phyloP scores from a whole-genome alignment of 2,797 vertebrate species.

The Sebastes ruberrimus region DNA sequence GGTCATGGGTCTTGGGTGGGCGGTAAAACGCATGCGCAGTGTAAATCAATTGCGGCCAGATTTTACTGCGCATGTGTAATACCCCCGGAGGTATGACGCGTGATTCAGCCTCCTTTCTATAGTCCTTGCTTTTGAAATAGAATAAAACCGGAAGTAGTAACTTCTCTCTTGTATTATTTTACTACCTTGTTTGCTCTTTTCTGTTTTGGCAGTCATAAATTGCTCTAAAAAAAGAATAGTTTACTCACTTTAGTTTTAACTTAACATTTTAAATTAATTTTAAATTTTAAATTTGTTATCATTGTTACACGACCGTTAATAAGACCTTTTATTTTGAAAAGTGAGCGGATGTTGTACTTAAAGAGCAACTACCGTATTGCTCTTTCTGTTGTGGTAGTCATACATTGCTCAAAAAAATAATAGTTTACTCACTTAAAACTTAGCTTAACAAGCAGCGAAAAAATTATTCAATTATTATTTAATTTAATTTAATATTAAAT shows the following conservation, averaged over 20 bases:
- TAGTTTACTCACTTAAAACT: too few relatives aligned
- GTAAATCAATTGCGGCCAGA: too few relatives aligned
- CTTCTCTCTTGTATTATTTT: not conserved
- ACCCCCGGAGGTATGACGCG: too few relatives aligned
- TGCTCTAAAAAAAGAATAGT: too few relatives aligned
- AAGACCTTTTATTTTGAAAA: conserved; percentile 33
- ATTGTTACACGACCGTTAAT: rapidly evolving
- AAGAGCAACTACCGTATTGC: not conserved
- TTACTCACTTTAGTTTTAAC: too few relatives aligned
- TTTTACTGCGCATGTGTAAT: too few relatives aligned
- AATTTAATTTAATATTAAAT: too few relatives aligned
- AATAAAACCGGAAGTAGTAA: conserved; percentile 48
- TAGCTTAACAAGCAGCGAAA: not conserved
- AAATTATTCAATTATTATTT: too few relatives aligned
- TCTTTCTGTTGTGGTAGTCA: rapidly evolving
- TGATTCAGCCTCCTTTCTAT: too few relatives aligned
- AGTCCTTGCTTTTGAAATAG: not conserved
- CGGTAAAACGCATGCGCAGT: too few relatives aligned
- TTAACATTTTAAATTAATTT: too few relatives aligned
- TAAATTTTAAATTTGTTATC: rapidly evolving
- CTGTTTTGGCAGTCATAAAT: too few relatives aligned
- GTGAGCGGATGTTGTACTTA: conserved; percentile 50
- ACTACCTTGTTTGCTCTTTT: not conserved
- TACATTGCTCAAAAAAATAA: rapidly evolving
- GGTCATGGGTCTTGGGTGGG: rapidly evolving